Percentiles rank a stretch among this genome's conserved stretches.
phyloP scores from a whole-genome alignment of 2,797 vertebrate species.

The Rhadinocentrus ornatus region DNA sequence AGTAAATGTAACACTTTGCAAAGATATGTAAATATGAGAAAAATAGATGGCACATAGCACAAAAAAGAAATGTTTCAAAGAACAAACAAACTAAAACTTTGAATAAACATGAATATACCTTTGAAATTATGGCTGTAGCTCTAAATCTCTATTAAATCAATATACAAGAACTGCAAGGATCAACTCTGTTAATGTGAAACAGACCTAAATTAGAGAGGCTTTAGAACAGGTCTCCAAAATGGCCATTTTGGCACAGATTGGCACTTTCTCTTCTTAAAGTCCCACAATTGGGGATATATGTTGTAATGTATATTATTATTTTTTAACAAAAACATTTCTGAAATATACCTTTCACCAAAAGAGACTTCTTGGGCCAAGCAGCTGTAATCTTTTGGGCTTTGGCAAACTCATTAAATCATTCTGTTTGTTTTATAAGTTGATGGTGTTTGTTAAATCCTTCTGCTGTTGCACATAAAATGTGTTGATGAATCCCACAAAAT shows the following conservation, averaged over 20 bases:
- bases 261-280: neutral
- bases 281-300: neutral
- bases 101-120: neutral
- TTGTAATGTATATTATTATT: neutral
- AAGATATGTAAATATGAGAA: neutral
- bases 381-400: conserved; percentile 6
- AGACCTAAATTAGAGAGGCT: neutral
- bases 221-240: neutral
- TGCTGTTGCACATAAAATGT: conserved; percentile 33
- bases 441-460: conserved; percentile 34
- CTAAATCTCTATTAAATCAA: neutral
- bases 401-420: conserved; percentile 11
- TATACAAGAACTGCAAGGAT: too few relatives aligned
- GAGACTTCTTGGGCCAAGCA: neutral
- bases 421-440: conserved; percentile 12
- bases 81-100: too few relatives aligned
- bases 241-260: too few relatives aligned
- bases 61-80: neutral
- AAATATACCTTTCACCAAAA: neutral
- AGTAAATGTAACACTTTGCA: too few relatives aligned
- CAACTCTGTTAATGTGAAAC: neutral
- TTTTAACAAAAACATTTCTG: conserved; percentile 10
- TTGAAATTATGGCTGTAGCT: neutral
- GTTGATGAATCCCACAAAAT: conserved; percentile 48
- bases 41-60: neutral